phyloP scores from a whole-genome alignment of 2,113 vertebrate species.

The Psephotus haematonotus region DNA sequence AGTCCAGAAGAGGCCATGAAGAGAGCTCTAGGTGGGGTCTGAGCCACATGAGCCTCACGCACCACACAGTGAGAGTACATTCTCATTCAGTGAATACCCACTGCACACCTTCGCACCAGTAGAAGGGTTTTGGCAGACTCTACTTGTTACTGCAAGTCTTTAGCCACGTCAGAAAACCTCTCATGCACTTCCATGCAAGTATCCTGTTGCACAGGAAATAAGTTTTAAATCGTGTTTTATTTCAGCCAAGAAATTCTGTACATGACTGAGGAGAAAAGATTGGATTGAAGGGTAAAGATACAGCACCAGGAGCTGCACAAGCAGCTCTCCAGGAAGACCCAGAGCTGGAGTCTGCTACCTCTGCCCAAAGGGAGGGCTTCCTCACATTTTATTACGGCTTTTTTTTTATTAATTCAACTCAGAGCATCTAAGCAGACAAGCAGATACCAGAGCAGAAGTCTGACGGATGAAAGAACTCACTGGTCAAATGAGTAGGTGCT shows the following conservation, averaged over 20 bases:
- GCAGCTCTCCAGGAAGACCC: neutral
- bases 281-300: fast-evolving
- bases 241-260: neutral
- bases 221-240: no score
- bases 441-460: neutral
- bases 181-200: fast-evolving
- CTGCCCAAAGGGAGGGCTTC: neutral
- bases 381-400: no score
- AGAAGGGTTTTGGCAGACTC: neutral
- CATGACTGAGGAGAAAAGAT: neutral
- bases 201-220: neutral
- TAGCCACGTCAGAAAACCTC: neutral
- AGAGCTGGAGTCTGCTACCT: neutral
- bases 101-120: fast-evolving
- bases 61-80: no score
- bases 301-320: neutral
- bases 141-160: fast-evolving
- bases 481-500: neutral
- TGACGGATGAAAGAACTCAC: neutral
- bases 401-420: neutral
- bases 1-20: neutral
- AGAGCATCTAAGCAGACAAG: neutral
- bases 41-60: neutral
- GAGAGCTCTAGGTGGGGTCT: neutral
- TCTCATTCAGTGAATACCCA: neutral